Base-by-base conservation (phyloP, 2,113 vertebrate genomes). In the Calidris pygmaea region DNA sequence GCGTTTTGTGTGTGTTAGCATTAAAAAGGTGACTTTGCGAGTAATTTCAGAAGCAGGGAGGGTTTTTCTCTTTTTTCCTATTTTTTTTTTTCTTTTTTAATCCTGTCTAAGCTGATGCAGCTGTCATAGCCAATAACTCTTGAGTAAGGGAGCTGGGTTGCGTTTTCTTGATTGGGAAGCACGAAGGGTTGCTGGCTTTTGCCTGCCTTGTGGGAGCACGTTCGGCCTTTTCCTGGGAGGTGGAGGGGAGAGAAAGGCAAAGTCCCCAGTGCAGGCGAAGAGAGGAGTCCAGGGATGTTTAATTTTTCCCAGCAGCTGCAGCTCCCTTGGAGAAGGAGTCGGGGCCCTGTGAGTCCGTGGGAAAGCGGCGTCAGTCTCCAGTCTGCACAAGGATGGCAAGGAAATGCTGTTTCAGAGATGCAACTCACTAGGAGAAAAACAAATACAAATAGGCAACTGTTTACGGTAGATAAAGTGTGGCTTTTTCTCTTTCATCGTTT, bases 11-110 rank as follows among this genome's bases (percentile, higher is more conserved):
- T 97, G 95, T 95, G 94, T 77, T 96, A 97, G 96, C 96, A 81
- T 97, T 89, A 89, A 97, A 98, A 98, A 98, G 97, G 97, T 98
- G 98, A 98, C 97, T 98, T 98, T 97, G 95, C 3, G 29, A 94
- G 94, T 96, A 95, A 97, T 97, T 96, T 98, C 96, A 97, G 95
- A 94, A 94, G 60, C n/a, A 6, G 73, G 78, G 86, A 95, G 93
- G 89, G 67, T 50, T 65, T 75, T 96, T 79, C 70, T 67, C 71
- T 78, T 89, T 88, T 81, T 81, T 47, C 18, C 18, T 53, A 8
- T 62, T 47, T 50, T 47, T 53, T 7, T 9, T 7, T 9, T 34
- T 23, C 11, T 12, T 59, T 91, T 95, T 89, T 45, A 95, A 92
- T 90, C 89, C 92, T 43, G 45, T 43, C 87, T 94, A 89, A 95